Base-by-base conservation (phyloP, 2,113 vertebrate species). In the Parus major region DNA sequence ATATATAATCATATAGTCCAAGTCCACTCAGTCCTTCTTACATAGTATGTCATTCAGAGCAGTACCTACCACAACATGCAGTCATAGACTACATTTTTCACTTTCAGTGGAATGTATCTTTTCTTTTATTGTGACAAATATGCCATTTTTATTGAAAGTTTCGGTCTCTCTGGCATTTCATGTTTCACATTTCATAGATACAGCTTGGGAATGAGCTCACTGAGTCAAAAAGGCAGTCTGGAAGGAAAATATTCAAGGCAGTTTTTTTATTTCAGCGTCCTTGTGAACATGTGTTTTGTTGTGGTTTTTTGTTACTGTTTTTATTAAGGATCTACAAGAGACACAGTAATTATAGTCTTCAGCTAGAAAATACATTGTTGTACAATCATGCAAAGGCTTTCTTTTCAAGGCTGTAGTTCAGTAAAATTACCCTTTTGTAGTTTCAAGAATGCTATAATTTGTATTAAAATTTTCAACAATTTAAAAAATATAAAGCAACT, bases 1-100 rank as follows among this genome's bases (percentile, higher is more conserved):
- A 15, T 36, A 8, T 56, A 15, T 41, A 69, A 55, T 64, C 11
- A 11, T 6, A 5, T 4, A 12, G 33, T 41, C 57, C 55, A 6
- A 59, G 41, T n/a, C 36, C 36, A 31, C 61, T 71, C 66, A 57
- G 31, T 56, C 27, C 41, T 73, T 84, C 47, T 65, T 25, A 72
- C 19, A 15, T 2, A 47, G 17, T 18, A n/a, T 0, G 1, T 78
- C 33, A 21, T 59, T 56, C 2, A 4, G 20, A 65, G 7, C 2
- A 23, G 14, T 33, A 23, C 33, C 20, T 77, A 46, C 31, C 20
- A 65, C 41, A 63, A 12, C 8, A 57, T 14, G 8, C 22, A 28
- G 15, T 19, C 16, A 52, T 18, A 39, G 20, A 33, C 39, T 77
- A 27, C 29, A 47, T 71, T 84, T 82, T 76, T 56, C 24, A 24